phyloP scores from a whole-genome alignment of 2,113 vertebrate species.

The Tenebrosternarchus preto region DNA sequence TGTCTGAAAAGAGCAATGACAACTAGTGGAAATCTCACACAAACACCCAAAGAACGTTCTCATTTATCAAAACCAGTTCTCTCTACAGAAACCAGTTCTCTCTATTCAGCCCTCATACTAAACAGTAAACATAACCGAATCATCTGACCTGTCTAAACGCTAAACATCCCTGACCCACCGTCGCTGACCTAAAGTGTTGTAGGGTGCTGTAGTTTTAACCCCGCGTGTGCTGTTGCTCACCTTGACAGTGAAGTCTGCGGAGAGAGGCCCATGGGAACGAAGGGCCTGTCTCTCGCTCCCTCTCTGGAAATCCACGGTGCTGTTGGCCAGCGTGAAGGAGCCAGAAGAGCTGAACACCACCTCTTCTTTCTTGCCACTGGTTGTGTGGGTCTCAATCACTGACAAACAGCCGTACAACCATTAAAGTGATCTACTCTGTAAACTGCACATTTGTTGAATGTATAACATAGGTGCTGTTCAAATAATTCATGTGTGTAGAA shows the following conservation, averaged over 20 bases:
- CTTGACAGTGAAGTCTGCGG: conserved; percentile 89
- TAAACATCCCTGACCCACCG: no score
- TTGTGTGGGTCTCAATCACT: conserved; percentile 87
- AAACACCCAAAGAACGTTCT: no score
- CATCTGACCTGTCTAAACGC: no score
- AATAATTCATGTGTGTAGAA: neutral
- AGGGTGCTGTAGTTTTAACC: no score
- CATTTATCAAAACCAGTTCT: no score
- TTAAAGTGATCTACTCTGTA: neutral
- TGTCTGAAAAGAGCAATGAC: neutral
- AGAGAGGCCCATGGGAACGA: conserved; percentile 81
- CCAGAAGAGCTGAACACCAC: conserved; percentile 77
- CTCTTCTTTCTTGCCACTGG: conserved; percentile 80
- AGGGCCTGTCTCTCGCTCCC: conserved; percentile 80
- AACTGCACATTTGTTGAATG: neutral
- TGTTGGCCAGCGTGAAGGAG: conserved; percentile 81
- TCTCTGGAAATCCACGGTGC: conserved; percentile 85
- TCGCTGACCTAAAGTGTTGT: neutral
- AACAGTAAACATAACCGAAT: no score
- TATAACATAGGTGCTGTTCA: neutral
- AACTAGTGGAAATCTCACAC: neutral
- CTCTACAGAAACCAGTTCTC: no score
- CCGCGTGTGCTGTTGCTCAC: conserved; percentile 63
- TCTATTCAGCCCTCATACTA: no score
- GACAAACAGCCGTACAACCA: conserved; percentile 42